phyloP scores from a whole-genome alignment of 1,140 invertebrate genomes.

The Mizuhopecten yessoensis region DNA sequence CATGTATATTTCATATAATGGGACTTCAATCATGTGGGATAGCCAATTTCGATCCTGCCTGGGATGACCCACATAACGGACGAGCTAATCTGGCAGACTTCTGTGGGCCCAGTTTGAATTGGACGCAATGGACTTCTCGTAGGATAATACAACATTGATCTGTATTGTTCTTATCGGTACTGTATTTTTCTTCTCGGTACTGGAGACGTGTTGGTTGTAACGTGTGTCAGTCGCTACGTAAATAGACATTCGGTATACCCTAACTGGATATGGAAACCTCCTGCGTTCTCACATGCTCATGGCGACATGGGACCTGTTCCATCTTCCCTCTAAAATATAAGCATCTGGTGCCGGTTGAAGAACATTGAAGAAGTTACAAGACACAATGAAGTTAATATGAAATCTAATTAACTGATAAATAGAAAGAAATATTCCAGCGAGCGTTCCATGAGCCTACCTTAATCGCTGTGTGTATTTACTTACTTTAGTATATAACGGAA shows the following conservation, averaged over 20 bases:
- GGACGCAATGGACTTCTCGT: background rate
- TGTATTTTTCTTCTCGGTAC: background rate
- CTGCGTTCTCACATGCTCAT: background rate
- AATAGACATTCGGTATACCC: background rate
- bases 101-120: background rate
- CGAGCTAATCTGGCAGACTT: background rate
- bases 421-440: no score
- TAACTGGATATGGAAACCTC: background rate
- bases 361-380: background rate
- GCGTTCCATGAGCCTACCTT: background rate
- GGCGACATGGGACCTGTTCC: background rate
- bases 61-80: background rate
- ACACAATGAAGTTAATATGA: background rate
- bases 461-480: background rate
- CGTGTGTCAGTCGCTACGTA: background rate
- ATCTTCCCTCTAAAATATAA: background rate
- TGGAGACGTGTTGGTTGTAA: background rate
- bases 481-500: background rate
- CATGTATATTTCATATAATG: conserved; percentile 35
- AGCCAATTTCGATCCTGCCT: background rate
- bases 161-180: background rate
- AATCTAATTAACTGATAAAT: no score
- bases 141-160: background rate
- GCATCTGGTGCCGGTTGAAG: background rate
- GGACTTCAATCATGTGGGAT: conserved; percentile 11